Base-by-base conservation (phyloP, 2,888 invertebrate species). In the Eristalis arbustorum region DNA sequence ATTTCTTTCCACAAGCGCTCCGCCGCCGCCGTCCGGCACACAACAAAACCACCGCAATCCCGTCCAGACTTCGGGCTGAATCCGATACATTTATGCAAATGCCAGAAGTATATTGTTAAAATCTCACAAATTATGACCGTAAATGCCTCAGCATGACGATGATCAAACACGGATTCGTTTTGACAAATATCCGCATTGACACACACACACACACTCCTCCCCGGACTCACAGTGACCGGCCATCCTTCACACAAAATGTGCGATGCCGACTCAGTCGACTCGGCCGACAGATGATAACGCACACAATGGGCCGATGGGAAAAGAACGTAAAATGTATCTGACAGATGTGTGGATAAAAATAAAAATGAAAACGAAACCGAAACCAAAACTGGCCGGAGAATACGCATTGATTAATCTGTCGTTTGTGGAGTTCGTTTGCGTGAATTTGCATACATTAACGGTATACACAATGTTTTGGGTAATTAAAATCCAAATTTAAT, bases 391-490 rank as follows among this genome's bases (percentile, higher is more conserved):
- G n/a, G 34, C 25, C 37, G 6, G 22, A 31, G n/a, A 49, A 18
- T 63, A 61, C 25, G 57, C 71, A 75, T 72, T 75, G 75, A 76
- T 76, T 84, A 80, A 81, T 84, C 80, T 68, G 72, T 75, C 72
- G 56, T 31, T 67, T 71, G 61, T 22, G 25, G 64, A 62, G 25
- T 69, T 79, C 31, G 71, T 61, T 71, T 71, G 72, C 66, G 42
- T 42, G 62, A 84, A 84, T 84, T 84, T 84, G 68, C 84, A 84
- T 84, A 84, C 57, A 81, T 76, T 84, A 81, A 76, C 49, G 40
- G 68, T 68, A 68, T n/a, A 61, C 59, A 68, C 83, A 80, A 75
- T 84, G 68, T 81, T 80, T 81, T 76, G 81, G 72, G 76, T 84
- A 84, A 76, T 81, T 84, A 84, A 81, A 81, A 84, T 57, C 80